Conservation (phyloP, 2,797 vertebrate species). For the Periparus ater region DNA sequence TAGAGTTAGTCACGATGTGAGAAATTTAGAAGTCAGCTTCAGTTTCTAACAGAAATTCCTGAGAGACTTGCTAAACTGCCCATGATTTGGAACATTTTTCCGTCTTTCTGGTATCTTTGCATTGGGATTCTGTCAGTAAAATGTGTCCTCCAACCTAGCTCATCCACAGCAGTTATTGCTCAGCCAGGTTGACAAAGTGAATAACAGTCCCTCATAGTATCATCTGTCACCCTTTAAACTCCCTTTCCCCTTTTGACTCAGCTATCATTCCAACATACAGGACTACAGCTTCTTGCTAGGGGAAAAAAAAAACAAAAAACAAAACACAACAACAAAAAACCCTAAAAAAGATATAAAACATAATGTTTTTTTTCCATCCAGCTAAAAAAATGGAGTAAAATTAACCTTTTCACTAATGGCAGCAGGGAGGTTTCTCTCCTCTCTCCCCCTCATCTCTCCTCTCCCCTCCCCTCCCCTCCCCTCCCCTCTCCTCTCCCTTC, state of each 20-base stretch:
- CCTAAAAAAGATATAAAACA: background rate
- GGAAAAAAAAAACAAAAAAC: background rate
- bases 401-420: background rate
- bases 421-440: background rate
- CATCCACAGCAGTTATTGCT: background rate
- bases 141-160: background rate
- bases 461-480: too few relatives aligned
- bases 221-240: background rate
- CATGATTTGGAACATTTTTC: background rate
- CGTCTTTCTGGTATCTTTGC: background rate
- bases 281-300: background rate
- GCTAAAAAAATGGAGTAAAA: background rate
- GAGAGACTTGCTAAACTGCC: background rate
- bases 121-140: constrained; percentile 36
- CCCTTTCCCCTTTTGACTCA: background rate
- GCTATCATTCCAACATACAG: background rate
- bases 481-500: background rate
- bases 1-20: background rate
- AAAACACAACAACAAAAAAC: background rate
- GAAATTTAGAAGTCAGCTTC: background rate
- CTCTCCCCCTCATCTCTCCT: background rate
- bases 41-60: background rate
- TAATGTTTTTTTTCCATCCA: background rate
- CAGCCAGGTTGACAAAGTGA: background rate
- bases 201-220: background rate